Base-by-base conservation (phyloP, 2,888 invertebrate genomes). In the Apoda limacodes region DNA sequence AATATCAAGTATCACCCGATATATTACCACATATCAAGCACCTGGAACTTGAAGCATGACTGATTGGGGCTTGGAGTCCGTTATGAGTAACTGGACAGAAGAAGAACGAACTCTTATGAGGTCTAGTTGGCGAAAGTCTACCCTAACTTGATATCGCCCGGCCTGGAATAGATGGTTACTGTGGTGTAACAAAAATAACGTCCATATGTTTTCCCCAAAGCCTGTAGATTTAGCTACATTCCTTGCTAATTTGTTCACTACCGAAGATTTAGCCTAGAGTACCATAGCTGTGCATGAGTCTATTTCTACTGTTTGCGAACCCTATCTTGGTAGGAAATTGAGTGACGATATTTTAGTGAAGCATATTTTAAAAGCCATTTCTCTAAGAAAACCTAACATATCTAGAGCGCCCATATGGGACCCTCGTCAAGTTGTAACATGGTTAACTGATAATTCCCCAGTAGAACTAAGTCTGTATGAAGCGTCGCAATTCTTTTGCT, bases 201-300 rank as follows among this genome's bases (percentile, higher is more conserved):
- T 27, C 9, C 6, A 30, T 14, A 4, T 2, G 4, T 36, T 15
- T 23, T n/a, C 17, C 19, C 37, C 41, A 4, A 12, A 19, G 1
- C 27, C 34, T 7, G 15, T 17, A 1, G 28, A 35, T 13, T 13
- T 38, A 1, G 31, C 35, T 2, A 30, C 4, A 21, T 37, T 36
- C 21, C 25, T 41, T 17, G 28, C 28, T 7, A 3, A 32, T 9
- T 12, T 36, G 15, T 29, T 21, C 26, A n/a, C 35, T 7, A 13
- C 23, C 9, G 22, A 37, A 13, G 23, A 27, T 1, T 9, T 42
- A 3, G 13, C 36, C 2, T 37, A 32, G 9, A 38, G 12, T 3
- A 40, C 31, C 9, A 42, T 38, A 40, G 30, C 12, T 39, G 40
- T 12, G 39, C n/a, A n/a, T n/a, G n/a, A n/a, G n/a, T n/a, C 38